Evolutionary conservation across 2,797 vertebrate genomes (phyloP).

Genomic region (Hozukius guyotensis): DNA sequence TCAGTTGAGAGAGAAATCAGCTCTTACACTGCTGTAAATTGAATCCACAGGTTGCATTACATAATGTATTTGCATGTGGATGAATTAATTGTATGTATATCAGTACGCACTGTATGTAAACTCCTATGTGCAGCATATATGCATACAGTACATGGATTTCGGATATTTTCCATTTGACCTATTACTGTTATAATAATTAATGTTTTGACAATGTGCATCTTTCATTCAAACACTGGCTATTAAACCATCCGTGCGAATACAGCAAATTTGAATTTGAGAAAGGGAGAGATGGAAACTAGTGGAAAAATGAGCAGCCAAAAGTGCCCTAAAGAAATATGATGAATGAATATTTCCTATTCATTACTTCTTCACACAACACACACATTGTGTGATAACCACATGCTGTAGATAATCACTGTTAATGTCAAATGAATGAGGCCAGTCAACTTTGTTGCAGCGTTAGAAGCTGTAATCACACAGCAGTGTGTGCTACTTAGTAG

Average conservation of each 20-base stretch:
- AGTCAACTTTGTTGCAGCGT: neutral
- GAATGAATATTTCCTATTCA: slow-evolving; percentile 7
- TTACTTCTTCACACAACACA: neutral
- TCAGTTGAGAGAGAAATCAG: neutral
- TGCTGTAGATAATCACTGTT: neutral
- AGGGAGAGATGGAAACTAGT: neutral
- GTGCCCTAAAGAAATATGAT: neutral
- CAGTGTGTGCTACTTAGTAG: slow-evolving; percentile 24
- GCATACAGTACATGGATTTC: neutral
- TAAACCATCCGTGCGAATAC: neutral
- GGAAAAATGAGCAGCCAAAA: neutral
- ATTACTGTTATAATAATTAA: neutral
- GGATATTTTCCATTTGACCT: neutral
- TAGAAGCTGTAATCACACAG: slow-evolving; percentile 18
- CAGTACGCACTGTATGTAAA: neutral
- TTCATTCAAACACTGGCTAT: neutral
- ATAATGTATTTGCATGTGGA: neutral
- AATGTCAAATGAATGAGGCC: neutral
- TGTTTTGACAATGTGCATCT: neutral
- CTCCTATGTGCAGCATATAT: neutral
- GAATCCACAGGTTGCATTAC: neutral
- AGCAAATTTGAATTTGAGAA: neutral
- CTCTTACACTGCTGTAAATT: neutral
- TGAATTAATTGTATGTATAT: neutral
- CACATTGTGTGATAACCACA: neutral